A percentile compares a stretch with the other conserved stretches of the same genome.
Evolutionary conservation across 2,113 vertebrate genomes (phyloP).

Genomic region (Puntigrus tetrazona): DNA sequence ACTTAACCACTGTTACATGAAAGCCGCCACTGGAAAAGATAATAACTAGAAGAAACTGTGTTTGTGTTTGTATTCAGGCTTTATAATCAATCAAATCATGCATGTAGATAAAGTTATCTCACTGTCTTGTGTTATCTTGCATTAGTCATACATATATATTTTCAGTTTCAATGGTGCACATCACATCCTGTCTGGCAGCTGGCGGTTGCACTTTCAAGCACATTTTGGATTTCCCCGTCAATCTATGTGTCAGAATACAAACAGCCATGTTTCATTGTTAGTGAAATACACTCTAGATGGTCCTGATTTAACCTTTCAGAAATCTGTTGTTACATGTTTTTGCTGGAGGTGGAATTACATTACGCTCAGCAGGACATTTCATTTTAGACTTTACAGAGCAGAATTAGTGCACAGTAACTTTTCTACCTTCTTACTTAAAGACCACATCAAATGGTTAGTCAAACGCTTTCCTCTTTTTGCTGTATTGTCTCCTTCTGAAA

Average conservation of each 20-base stretch:
- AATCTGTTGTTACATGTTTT: neutral
- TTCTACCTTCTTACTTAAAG: neutral
- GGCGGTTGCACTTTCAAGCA: neutral
- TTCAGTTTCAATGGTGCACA: neutral
- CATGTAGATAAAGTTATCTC: neutral
- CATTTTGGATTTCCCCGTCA: neutral
- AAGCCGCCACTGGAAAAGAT: neutral
- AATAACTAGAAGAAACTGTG: neutral
- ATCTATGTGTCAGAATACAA: neutral
- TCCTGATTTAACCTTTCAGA: conserved; percentile 3
- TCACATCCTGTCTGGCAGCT: conserved; percentile 2
- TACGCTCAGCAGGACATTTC: neutral
- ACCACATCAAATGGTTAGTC: neutral
- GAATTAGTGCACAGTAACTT: neutral
- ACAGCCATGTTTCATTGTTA: neutral
- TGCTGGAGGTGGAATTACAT: neutral
- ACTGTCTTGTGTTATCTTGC: neutral
- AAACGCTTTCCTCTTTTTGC: neutral
- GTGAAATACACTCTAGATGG: neutral
- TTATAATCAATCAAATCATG: neutral
- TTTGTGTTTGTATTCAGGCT: neutral
- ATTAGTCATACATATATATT: neutral
- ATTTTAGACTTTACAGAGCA: neutral
- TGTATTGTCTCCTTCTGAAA: neutral
- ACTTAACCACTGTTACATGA: neutral